Base-by-base conservation (phyloP, 92 coral and sea anemone species). In the Anthopleura xanthogrammica region DNA sequence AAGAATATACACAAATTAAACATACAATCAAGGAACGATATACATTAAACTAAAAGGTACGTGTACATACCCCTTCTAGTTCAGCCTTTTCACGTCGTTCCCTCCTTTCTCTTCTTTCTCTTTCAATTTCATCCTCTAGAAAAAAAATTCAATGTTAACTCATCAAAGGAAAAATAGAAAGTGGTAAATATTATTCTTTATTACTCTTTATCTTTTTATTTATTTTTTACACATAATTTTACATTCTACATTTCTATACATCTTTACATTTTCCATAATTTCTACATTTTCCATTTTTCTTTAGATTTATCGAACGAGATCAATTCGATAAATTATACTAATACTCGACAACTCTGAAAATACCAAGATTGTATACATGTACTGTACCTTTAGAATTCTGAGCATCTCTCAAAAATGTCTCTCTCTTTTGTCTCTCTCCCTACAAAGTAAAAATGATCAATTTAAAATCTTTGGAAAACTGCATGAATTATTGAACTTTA, bases 401-500 rank as follows among this genome's bases (percentile, higher is more conserved):
- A 43, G 98, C 98, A 72, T 94, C 98, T 83, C 95, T 90, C 52
- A 93, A 85, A 85, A 95, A 95, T 58, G 87, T 86, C 78, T 95
- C 98, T 72, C 98, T 86, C 82, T 81, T 87, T 88, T 93, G 93
- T 20, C 98, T 93, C 24, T 95, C 98, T 78, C 90, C 98, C 98
- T 95, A 78, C 17, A 85, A 29, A 81, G 72, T 39, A 68, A 41
- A 77, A 65, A 79, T 52, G 16, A 58, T 13, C 68, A 16, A 11
- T 24, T 12, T 58, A 60, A 74, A 62, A 62, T 62, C 7, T 41
- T 55, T 17, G 17, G 29, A 60, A 22, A 58, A 74, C 16, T 24
- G 19, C 7, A 13, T 24, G 13, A 77, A 85, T 20, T 39, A 16
- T 50, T 41, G 7, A 75, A 46, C 50, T 46, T 29, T 29, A 29